Evolutionary conservation across 2,113 vertebrate species (phyloP).

Genomic region (Cyprinus carpio): DNA sequence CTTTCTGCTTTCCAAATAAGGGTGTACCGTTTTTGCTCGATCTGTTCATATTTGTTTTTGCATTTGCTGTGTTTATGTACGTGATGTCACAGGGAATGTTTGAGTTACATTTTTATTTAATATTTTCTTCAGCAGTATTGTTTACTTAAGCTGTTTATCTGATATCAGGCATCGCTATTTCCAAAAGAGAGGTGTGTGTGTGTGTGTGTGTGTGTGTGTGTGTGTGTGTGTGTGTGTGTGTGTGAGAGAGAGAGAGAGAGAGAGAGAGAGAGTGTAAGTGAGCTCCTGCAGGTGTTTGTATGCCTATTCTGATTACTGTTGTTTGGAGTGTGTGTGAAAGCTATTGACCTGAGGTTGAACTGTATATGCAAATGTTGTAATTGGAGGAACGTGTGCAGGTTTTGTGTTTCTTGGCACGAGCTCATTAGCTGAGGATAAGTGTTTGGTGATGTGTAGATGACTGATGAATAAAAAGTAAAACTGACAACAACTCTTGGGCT

Average conservation of each 20-base stretch:
- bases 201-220: constrained; percentile 20
- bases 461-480: background rate
- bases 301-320: background rate
- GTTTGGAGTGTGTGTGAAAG: constrained; percentile 20
- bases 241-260: background rate
- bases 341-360: constrained; percentile 25
- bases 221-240: background rate
- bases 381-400: background rate
- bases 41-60: constrained; percentile 16
- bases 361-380: constrained; percentile 1
- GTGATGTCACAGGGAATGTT: constrained; percentile 19
- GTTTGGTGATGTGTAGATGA: constrained; percentile 26
- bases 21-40: constrained; percentile 3
- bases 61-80: background rate
- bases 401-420: background rate
- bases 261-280: too few relatives aligned
- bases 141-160: constrained; percentile 44
- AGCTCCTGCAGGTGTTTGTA: background rate
- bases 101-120: background rate
- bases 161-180: constrained; percentile 47
- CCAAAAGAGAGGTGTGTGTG: constrained; percentile 42
- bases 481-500: background rate
- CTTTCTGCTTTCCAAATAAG: constrained; percentile 5
- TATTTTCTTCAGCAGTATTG: constrained; percentile 20
- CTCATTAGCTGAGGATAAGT: constrained; percentile 34